phyloP scores from a whole-genome alignment of 2,113 vertebrate species.

The Prinia subflava region DNA sequence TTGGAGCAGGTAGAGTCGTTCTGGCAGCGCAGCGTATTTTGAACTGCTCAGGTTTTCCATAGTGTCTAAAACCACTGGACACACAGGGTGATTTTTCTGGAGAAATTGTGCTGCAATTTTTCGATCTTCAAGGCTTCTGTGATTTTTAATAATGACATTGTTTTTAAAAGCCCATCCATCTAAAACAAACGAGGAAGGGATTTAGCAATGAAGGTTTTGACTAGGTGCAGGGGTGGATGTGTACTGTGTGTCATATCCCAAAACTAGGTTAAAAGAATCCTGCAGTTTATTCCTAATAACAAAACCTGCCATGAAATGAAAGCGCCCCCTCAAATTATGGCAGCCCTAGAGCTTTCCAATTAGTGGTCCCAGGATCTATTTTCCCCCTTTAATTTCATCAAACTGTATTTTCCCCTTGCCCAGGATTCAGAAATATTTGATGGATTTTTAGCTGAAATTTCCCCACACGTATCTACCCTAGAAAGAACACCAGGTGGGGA shows the following conservation, averaged over 20 bases:
- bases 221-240: neutral
- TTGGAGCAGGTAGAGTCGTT: constrained; percentile 87
- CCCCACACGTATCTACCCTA: neutral
- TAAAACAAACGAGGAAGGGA: constrained; percentile 31
- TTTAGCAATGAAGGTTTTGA: neutral
- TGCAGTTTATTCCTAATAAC: neutral
- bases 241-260: neutral
- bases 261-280: neutral
- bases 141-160: constrained; percentile 84
- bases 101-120: constrained; percentile 79
- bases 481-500: neutral
- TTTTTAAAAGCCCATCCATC: constrained; percentile 92
- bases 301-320: neutral
- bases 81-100: constrained; percentile 77
- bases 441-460: neutral
- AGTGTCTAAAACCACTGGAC: constrained; percentile 87
- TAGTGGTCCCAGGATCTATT: neutral
- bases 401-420: neutral
- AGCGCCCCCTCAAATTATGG: neutral
- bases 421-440: neutral
- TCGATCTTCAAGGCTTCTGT: constrained; percentile 83
- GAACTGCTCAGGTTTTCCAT: constrained; percentile 80
- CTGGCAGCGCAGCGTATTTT: constrained; percentile 84
- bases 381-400: neutral
- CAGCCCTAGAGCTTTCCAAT: neutral